Percentiles rank a stretch among this genome's conserved stretches.
Conservation (phyloP, 92 coral and sea anemone genomes). For the Pocillopora grandis region DNA sequence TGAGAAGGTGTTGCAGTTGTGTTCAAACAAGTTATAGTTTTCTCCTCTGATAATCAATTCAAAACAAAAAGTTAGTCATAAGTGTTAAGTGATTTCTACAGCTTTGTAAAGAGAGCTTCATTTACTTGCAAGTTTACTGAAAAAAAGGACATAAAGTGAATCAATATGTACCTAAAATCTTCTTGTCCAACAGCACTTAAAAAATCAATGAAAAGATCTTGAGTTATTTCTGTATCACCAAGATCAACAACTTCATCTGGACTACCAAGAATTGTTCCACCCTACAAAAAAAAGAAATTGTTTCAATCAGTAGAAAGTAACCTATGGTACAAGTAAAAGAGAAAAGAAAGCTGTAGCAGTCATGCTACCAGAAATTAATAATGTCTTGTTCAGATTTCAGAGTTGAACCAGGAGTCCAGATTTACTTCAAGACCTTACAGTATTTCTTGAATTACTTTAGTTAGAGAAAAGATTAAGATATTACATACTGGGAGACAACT, state of each 20-base stretch:
- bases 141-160: not conserved
- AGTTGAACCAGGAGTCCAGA: too few relatives aligned
- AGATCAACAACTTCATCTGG: conserved; percentile 85
- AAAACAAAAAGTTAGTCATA: too few relatives aligned
- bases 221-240: conserved; percentile 86
- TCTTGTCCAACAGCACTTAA: conserved; percentile 74
- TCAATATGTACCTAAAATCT: conserved; percentile 65
- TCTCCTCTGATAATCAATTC: conserved; percentile 62
- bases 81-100: too few relatives aligned
- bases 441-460: not conserved
- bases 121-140: not conserved
- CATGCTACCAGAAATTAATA: too few relatives aligned
- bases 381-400: conserved; percentile 2
- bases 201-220: conserved; percentile 79
- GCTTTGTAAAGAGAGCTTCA: too few relatives aligned
- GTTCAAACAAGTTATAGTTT: conserved; percentile 90
- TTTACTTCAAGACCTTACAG: too few relatives aligned
- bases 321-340: too few relatives aligned
- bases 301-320: not conserved
- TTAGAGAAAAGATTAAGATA: not conserved
- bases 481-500: conserved; percentile 82
- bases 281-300: conserved; percentile 37
- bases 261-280: conserved; percentile 89
- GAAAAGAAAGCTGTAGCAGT: not conserved
- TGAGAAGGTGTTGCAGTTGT: conserved; percentile 98